These are phyloP conservation scores for Drosophila anomalata DNA, from an alignment of 2,888 invertebrate species.

Conservation along the genomic window DNA sequence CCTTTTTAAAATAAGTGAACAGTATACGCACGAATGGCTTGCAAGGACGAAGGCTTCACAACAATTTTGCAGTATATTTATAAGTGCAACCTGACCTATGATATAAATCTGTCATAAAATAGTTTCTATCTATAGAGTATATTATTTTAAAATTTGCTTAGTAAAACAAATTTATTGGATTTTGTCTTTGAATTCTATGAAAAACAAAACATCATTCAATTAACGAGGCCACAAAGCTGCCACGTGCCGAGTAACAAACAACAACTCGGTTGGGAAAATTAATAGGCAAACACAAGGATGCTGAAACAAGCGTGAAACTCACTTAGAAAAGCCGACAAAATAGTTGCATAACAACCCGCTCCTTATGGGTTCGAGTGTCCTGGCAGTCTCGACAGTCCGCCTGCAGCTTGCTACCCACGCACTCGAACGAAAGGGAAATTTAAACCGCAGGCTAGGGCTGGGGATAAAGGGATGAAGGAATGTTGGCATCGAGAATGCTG, in stretches of 20 bases:
- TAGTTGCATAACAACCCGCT: constrained; percentile 48
- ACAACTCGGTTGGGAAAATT: constrained; percentile 28
- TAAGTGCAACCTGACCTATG: constrained; percentile 17
- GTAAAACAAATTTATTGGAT: not conserved
- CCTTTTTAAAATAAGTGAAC: constrained; percentile 7
- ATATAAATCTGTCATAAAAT: not conserved
- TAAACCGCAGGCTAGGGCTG: constrained; percentile 4
- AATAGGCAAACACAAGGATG: constrained; percentile 38
- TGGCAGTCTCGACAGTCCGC: constrained; percentile 24
- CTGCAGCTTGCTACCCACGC: constrained; percentile 22
- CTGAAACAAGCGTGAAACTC: constrained; percentile 43
- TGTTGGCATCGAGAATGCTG: not conserved
- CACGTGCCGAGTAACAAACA: constrained; percentile 42
- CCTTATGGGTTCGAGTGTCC: constrained; percentile 31
- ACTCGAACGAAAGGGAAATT: constrained; percentile 23
- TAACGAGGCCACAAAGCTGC: constrained; percentile 42
- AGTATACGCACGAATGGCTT: constrained; percentile 52
- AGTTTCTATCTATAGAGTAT: too few relatives aligned
- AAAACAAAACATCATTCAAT: constrained; percentile 51
- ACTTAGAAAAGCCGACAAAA: constrained; percentile 56
- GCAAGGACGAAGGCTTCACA: constrained; percentile 20
- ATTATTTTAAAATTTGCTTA: too few relatives aligned
- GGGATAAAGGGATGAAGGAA: not conserved
- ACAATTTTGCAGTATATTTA: constrained; percentile 54
- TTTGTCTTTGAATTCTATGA: not conserved